Percentiles rank a stretch among this genome's conserved stretches.
These are phyloP conservation scores for Malaclemys terrapin DNA, from an alignment of 2,113 vertebrate species.

Conservation along the genomic window DNA sequence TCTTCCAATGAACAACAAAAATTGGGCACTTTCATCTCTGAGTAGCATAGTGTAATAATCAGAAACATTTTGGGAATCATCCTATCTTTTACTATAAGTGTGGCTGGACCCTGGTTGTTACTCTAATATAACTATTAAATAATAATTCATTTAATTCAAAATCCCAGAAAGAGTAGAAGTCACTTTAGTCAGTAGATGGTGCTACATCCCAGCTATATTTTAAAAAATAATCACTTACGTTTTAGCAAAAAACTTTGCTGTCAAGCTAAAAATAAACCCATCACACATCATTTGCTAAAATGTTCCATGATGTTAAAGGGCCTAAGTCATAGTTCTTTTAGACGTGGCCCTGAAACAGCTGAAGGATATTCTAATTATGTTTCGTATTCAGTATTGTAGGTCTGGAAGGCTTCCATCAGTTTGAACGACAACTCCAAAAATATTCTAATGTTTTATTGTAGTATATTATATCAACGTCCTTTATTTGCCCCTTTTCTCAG, in stretches of 20 bases:
- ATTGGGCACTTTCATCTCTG: neutral
- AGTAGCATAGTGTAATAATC: neutral
- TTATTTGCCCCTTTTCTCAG: neutral
- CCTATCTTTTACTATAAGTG: neutral
- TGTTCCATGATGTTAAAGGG: neutral
- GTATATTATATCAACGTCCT: neutral
- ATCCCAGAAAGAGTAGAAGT: neutral
- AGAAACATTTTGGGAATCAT: neutral
- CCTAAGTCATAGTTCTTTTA: neutral
- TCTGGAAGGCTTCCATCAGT: neutral
- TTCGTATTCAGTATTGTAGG: neutral
- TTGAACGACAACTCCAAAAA: neutral
- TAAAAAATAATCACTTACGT: neutral
- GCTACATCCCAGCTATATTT: conserved; percentile 38
- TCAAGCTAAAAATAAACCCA: neutral
- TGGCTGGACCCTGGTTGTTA: neutral
- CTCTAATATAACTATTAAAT: neutral
- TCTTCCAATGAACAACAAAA: neutral
- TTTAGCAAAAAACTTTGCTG: neutral
- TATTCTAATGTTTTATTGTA: neutral
- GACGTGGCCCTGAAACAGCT: neutral
- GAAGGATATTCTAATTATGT: neutral
- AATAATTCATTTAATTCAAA: neutral
- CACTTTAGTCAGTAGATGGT: conserved; percentile 64
- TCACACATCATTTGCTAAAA: neutral